A percentile compares a stretch with the other conserved stretches of the same genome.
Evolutionary conservation across 2,113 vertebrate species (phyloP).

Genomic region (Eretmochelys imbricata): DNA sequence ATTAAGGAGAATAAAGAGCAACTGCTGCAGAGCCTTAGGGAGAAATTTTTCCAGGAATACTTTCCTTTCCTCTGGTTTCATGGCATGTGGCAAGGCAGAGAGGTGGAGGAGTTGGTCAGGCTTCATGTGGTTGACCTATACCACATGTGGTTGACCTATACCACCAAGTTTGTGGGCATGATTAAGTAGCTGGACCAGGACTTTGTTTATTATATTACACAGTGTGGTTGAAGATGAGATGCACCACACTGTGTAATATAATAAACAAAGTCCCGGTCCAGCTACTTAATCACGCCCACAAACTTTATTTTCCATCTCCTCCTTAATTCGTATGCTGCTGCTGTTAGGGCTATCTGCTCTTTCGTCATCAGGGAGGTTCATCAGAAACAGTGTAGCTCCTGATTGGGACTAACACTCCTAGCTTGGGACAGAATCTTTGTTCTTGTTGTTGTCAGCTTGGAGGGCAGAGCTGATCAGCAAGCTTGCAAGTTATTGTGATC

Average conservation of each 20-base stretch:
- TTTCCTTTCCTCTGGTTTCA: background rate
- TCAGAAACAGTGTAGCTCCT: background rate
- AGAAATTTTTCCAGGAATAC: background rate
- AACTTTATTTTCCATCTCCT: background rate
- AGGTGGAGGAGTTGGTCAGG: background rate
- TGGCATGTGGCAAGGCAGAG: background rate
- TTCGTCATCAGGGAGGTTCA: too few relatives aligned
- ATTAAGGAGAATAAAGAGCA: background rate
- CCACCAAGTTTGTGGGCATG: background rate
- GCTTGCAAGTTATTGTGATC: too few relatives aligned
- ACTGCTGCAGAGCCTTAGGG: background rate
- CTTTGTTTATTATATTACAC: background rate
- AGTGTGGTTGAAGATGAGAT: background rate
- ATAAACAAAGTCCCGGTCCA: background rate
- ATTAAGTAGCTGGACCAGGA: background rate
- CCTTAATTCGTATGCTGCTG: background rate
- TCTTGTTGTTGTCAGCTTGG: too few relatives aligned
- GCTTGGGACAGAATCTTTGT: too few relatives aligned
- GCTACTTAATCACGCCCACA: background rate
- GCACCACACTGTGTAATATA: background rate
- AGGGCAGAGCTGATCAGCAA: too few relatives aligned
- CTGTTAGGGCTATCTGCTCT: too few relatives aligned
- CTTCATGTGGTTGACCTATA: background rate
- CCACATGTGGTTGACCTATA: too few relatives aligned
- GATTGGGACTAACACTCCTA: too few relatives aligned